phyloP scores from a whole-genome alignment of 2,797 vertebrate genomes.

The Lagocephalus sceleratus region DNA sequence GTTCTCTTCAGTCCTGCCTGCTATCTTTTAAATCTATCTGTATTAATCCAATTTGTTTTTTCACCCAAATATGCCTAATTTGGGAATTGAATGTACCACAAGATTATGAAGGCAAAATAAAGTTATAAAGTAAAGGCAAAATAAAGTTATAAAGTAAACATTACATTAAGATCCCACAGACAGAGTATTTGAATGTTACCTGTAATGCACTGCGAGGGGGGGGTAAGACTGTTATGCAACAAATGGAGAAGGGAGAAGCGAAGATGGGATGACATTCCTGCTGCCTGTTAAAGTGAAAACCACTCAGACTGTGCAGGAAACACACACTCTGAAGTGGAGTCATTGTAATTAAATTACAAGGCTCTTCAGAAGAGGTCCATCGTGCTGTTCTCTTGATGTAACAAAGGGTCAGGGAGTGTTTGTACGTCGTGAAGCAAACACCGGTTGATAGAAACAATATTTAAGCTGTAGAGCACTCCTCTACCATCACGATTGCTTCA shows the following conservation, averaged over 20 bases:
- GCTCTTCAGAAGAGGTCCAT: slow-evolving; percentile 9
- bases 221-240: slow-evolving; percentile 48
- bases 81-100: too few relatives aligned
- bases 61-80: too few relatives aligned
- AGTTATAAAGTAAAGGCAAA: too few relatives aligned
- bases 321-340: slow-evolving; percentile 6
- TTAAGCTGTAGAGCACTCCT: not conserved
- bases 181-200: not conserved
- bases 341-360: slow-evolving; percentile 2
- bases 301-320: slow-evolving; percentile 15
- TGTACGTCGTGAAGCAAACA: too few relatives aligned
- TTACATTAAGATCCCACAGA: not conserved
- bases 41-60: too few relatives aligned
- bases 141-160: not conserved
- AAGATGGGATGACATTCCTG: slow-evolving; percentile 58
- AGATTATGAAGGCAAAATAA: too few relatives aligned
- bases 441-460: too few relatives aligned
- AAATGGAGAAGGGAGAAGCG: slow-evolving; percentile 33
- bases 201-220: slow-evolving; percentile 24
- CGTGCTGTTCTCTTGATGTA: slow-evolving; percentile 3
- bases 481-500: slow-evolving; percentile 1
- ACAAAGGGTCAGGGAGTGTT: too few relatives aligned
- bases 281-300: slow-evolving; percentile 51
- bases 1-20: slow-evolving; percentile 5
- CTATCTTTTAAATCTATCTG: too few relatives aligned